Conservation (phyloP, 2,797 vertebrate species). For the Rhinophrynus dorsalis region DNA sequence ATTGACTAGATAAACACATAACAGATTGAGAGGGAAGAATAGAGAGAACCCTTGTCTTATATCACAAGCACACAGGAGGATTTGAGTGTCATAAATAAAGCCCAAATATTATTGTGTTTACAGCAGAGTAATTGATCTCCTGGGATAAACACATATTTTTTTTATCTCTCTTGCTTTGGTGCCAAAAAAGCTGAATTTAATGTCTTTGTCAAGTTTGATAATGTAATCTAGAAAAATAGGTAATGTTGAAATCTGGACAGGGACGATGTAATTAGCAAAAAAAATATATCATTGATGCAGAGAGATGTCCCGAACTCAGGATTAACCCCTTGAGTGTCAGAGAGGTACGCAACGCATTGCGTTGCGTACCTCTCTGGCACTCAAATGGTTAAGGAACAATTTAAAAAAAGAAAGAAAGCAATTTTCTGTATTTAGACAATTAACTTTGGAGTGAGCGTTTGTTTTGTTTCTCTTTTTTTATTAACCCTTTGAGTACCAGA, state of each 20-base stretch:
- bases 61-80: slow-evolving; percentile 31
- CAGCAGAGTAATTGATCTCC: slow-evolving; percentile 34
- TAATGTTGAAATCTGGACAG: background rate
- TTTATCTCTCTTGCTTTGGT: slow-evolving; percentile 11
- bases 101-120: slow-evolving; percentile 37
- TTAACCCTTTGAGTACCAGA: too few species aligned
- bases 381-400: too few species aligned
- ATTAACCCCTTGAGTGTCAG: too few species aligned
- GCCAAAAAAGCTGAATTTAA: slow-evolving; percentile 16
- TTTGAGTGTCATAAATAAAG: slow-evolving; percentile 34
- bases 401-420: too few species aligned
- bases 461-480: too few species aligned
- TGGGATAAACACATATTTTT: slow-evolving; percentile 29
- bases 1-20: slow-evolving; percentile 39
- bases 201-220: slow-evolving; percentile 31
- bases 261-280: slow-evolving; percentile 17
- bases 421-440: too few species aligned
- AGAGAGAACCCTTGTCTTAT: slow-evolving; percentile 23
- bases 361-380: too few species aligned
- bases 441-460: too few species aligned
- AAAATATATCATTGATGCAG: slow-evolving; percentile 5
- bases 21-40: slow-evolving; percentile 33
- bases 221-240: slow-evolving; percentile 1
- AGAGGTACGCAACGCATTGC: too few species aligned
- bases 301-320: too few species aligned